These are phyloP conservation scores for Poliocrania exsul DNA, from an alignment of 2,797 vertebrate genomes.

Conservation along the genomic window DNA sequence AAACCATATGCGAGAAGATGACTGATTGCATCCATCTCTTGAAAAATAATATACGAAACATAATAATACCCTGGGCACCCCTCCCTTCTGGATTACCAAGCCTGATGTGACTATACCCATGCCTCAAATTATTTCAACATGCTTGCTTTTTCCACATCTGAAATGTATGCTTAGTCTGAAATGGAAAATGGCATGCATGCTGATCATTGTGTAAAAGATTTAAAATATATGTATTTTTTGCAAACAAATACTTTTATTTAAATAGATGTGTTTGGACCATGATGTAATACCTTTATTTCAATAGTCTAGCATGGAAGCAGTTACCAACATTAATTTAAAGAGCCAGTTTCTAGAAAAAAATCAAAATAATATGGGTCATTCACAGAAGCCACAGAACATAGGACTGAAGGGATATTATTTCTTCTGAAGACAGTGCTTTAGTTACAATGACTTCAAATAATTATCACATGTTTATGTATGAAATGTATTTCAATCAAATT, in stretches of 20 bases:
- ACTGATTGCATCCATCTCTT: slow-evolving; percentile 75
- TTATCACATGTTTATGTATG: slow-evolving; percentile 38
- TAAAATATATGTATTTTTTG: slow-evolving; percentile 75
- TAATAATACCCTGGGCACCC: slow-evolving; percentile 77
- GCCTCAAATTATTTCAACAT: slow-evolving; percentile 87
- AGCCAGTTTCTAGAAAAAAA: slow-evolving; percentile 77
- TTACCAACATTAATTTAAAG: slow-evolving; percentile 80
- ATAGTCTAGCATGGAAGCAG: slow-evolving; percentile 75
- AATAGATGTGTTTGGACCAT: slow-evolving; percentile 72
- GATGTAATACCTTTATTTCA: slow-evolving; percentile 78
- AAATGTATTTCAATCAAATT: slow-evolving; percentile 56
- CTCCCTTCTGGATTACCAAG: slow-evolving; percentile 81
- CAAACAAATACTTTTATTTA: slow-evolving; percentile 80
- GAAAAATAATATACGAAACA: slow-evolving; percentile 83
- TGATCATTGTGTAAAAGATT: slow-evolving; percentile 75
- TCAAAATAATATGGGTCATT: slow-evolving; percentile 81
- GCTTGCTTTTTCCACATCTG: slow-evolving; percentile 81
- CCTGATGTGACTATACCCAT: slow-evolving; percentile 79
- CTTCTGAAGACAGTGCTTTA: slow-evolving; percentile 81
- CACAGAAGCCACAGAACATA: slow-evolving; percentile 81
- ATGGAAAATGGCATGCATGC: slow-evolving; percentile 83
- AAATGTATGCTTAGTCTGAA: slow-evolving; percentile 79
- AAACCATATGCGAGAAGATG: slow-evolving; percentile 73
- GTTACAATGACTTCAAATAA: slow-evolving; percentile 72
- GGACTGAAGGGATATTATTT: slow-evolving; percentile 80